Evolutionary conservation across 1,140 invertebrate species (phyloP).

Genomic region (Triops cancriformis): DNA sequence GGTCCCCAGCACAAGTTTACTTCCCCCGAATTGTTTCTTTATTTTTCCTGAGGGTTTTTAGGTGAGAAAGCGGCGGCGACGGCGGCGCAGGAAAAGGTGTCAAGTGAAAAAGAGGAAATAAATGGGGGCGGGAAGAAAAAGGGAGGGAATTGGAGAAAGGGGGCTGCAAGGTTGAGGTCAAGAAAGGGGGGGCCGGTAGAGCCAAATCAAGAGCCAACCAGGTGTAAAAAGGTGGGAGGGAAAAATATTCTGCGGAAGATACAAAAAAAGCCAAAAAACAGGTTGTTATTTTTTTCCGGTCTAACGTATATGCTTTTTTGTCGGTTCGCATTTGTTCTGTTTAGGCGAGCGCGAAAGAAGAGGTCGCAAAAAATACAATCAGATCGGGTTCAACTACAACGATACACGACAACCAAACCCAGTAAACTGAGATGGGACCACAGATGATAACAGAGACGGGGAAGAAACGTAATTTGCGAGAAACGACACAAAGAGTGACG

Average conservation of each 20-base stretch:
- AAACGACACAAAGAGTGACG: background rate
- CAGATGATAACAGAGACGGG: background rate
- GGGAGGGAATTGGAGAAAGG: background rate
- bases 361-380: background rate
- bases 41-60: background rate
- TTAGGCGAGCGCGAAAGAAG: background rate
- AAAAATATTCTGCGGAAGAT: background rate
- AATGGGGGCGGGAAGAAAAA: background rate
- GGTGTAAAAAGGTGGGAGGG: background rate
- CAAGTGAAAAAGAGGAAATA: background rate
- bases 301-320: background rate
- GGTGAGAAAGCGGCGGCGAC: background rate
- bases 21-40: background rate
- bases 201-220: slow-evolving; percentile 11
- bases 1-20: background rate
- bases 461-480: background rate
- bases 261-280: background rate
- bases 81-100: background rate
- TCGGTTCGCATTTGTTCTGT: background rate
- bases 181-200: background rate
- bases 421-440: background rate
- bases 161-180: background rate
- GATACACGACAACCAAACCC: background rate
- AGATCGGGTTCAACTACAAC: background rate
- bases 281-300: background rate